Base-by-base conservation (phyloP, 30 jellyfish, hydroid and myxozoan species). In the Cassiopea xamachana region DNA sequence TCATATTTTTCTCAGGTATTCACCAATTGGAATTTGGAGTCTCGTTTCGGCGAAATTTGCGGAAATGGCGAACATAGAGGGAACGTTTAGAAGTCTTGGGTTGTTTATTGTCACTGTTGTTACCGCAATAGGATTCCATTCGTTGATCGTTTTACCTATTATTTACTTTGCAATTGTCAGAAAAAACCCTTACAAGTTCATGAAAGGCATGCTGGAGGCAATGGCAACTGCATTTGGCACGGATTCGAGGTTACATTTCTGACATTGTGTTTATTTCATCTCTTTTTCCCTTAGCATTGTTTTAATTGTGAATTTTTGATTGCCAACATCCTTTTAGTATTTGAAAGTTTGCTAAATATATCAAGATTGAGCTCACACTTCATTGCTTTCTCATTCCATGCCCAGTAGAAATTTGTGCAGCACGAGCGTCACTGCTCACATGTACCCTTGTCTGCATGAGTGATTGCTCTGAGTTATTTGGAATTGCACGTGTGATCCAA, bases 161-260 rank as follows among this genome's bases (percentile, higher is more conserved):
- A 61, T 90, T 27, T 94, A 83, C 82, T 91, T 90, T 12, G 71
- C 78, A 1, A 55, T 94, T 47, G 94, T 92, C n/a, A 67, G 98
- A 64, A 86, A 73, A 82, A 94, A 94, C 70, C 98, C 98, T 58
- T 94, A 74, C 73, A 83, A 64, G 15, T 91, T 83, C 87, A 77
- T 94, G 97, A 81, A 86, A 50, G 98, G 98, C 48, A 5, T 94
- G 89, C 27, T 91, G 75, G 96, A 87, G 43, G 98, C 98, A 43
- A 90, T 94, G 98, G 94, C 82, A 1, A 94, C 98, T 3, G 98
- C 98, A 2, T 94, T 94, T 94, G 98, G 98, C 48, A 94, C 98
- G 1, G 98, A 90, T 82, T 94, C 98, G 44, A 94, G 98, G 98
- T 94, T 6, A 6, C 64, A 10, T 6, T 69, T 18, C 61, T 51